Conservation (phyloP, 2,113 vertebrate genomes). For the Sceloporus tristichus region DNA sequence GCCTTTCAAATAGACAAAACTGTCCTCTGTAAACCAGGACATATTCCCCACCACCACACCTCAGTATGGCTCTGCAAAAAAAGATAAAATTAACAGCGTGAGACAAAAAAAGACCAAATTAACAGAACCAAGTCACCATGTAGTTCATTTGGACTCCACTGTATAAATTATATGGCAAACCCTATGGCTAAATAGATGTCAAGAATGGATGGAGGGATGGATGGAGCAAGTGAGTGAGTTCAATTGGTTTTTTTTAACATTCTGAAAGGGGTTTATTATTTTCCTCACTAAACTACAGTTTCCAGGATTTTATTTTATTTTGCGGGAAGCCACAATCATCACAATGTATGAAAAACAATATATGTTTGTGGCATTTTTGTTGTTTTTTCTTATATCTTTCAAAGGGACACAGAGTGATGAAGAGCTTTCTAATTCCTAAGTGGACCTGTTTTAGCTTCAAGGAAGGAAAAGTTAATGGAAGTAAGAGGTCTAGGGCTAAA, state of each 20-base stretch:
- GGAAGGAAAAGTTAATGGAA: not conserved
- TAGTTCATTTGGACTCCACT: not conserved
- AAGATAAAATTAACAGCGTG: too few species aligned
- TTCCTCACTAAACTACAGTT: not conserved
- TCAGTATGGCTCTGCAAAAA: not conserved
- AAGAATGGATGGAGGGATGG: not conserved
- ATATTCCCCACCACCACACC: too few species aligned
- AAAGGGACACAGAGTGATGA: not conserved
- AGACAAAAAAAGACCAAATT: too few species aligned
- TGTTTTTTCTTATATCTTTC: not conserved
- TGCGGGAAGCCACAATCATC: not conserved
- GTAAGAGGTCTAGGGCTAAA: accelerated
- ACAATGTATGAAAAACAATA: not conserved
- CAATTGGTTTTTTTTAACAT: too few species aligned
- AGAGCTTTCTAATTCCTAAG: conserved; percentile 12
- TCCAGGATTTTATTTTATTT: not conserved
- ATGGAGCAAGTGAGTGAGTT: not conserved
- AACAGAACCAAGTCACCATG: not conserved
- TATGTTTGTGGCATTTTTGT: not conserved
- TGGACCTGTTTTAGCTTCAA: not conserved
- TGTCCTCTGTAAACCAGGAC: too few species aligned
- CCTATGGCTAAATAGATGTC: not conserved
- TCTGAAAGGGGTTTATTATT: not conserved
- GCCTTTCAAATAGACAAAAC: too few species aligned
- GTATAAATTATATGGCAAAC: not conserved